Percentiles rank a stretch among this genome's conserved stretches.
Evolutionary conservation across 1,140 invertebrate genomes (phyloP).

Genomic region (Manduca sexta): DNA sequence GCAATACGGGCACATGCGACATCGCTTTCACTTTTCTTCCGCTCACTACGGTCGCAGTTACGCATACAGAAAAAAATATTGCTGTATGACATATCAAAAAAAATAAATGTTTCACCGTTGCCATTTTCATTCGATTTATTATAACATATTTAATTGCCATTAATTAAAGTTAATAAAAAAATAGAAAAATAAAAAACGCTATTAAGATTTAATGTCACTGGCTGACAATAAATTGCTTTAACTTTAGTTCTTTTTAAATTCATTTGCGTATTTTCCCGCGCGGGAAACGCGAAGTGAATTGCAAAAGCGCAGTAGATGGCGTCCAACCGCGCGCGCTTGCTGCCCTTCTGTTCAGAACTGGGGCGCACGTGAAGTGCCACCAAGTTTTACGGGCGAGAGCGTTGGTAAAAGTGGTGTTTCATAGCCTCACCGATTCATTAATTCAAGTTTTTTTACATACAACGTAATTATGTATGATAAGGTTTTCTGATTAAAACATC

Average conservation of each 20-base stretch:
- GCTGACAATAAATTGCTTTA: too few species aligned
- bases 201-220: too few species aligned
- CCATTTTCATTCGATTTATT: not conserved
- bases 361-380: constrained; percentile 20
- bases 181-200: too few species aligned
- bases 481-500: too few species aligned
- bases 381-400: constrained; percentile 12
- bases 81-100: constrained; percentile 6
- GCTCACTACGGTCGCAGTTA: constrained; percentile 6
- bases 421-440: too few species aligned
- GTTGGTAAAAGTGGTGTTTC: constrained; percentile 2
- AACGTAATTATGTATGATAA: too few species aligned
- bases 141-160: too few species aligned
- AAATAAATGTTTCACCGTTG: not conserved
- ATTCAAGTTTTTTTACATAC: too few species aligned
- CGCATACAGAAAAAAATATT: constrained; percentile 10
- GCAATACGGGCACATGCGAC: not conserved
- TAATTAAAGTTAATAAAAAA: too few species aligned
- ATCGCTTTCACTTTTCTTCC: constrained; percentile 10
- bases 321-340: constrained; percentile 12
- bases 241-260: too few species aligned
- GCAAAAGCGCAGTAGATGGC: not conserved
- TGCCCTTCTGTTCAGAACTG: constrained; percentile 33
- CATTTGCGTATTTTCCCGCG: not conserved
- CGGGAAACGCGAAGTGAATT: constrained; percentile 4